Base-by-base conservation (phyloP, 2,797 vertebrate species). In the Buphagus erythrorhynchus region DNA sequence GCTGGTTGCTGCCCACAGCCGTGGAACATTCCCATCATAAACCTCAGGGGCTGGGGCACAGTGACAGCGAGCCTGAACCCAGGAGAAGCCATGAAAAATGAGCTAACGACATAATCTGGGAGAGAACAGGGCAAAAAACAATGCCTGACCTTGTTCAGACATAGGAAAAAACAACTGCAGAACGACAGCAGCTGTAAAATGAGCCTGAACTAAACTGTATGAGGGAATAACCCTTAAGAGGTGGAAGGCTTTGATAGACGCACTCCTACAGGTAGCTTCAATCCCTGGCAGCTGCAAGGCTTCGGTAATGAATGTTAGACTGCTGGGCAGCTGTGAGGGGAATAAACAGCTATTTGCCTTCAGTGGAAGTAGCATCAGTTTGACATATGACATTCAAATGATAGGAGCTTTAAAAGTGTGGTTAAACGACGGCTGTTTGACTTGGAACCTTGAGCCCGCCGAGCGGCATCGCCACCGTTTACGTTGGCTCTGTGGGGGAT, bases 341-440 rank as follows among this genome's bases (percentile, higher is more conserved):
- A 95, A 96, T 96, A 95, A 94, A 95, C 94, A 96, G 33, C 92
- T 90, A 96, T 95, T 96, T 87, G 88, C 92, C 90, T 90, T 93
- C 63, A 43, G 69, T 79, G 67, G 65, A 95, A 92, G 88, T 5
- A 91, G 86, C 86, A 88, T 88, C 86, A 52, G 86, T 89, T 85
- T 96, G 96, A 96, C 95, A 93, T 46, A 92, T 92, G 95, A 94
- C 95, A 94, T 96, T 96, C 95, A 96, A 96, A 94, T 92, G 83
- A 92, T 92, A 89, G 6, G 57, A 95, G 91, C 92, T 87, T 93
- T 89, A 67, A 51, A 93, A 94, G 88, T 40, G 71, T 93, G 86
- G 77, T 73, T 96, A 94, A 96, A 89, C 6, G 77, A 65, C 86
- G 59, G 90, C 86, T 93, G 84, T 89, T 96, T 85, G 90, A 91